phyloP scores from a whole-genome alignment of 2,888 invertebrate genomes.

The Ypsolopha sequella region DNA sequence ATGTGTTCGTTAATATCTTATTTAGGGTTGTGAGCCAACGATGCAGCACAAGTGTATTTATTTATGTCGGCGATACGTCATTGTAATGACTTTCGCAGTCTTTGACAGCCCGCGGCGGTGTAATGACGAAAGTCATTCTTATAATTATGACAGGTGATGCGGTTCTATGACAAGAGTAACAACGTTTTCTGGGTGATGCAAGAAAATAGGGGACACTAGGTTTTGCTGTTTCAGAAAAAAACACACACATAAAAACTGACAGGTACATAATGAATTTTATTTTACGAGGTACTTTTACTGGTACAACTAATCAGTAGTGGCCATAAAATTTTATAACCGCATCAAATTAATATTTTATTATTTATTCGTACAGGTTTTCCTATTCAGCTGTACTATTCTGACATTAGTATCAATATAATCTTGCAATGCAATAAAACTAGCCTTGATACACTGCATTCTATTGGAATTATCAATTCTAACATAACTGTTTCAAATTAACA shows the following conservation, averaged over 20 bases:
- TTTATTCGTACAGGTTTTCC: too few relatives aligned
- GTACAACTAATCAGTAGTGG: too few relatives aligned
- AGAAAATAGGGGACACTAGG: neutral
- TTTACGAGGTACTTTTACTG: too few relatives aligned
- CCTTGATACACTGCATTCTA: neutral
- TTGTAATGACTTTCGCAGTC: slow-evolving; percentile 39
- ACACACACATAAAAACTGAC: neutral
- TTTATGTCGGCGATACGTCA: slow-evolving; percentile 20
- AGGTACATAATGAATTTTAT: too few relatives aligned
- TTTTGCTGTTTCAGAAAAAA: neutral
- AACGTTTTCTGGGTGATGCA: neutral
- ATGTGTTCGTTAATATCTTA: neutral
- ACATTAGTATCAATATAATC: neutral
- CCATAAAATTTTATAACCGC: too few relatives aligned
- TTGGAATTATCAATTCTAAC: slow-evolving; percentile 5
- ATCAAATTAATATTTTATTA: too few relatives aligned
- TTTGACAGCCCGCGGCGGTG: slow-evolving; percentile 6
- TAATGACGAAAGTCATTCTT: slow-evolving; percentile 1
- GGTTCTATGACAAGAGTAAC: neutral
- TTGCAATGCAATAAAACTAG: slow-evolving; percentile 1
- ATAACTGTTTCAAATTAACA: slow-evolving; percentile 43
- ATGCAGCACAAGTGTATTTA: slow-evolving; percentile 15
- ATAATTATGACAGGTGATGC: slow-evolving; percentile 1
- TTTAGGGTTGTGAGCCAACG: neutral
- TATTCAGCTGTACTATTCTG: too few relatives aligned